A percentile compares a stretch with the other conserved stretches of the same genome.
Conservation (phyloP, 2,113 vertebrate genomes). For the Synchiropus splendidus region DNA sequence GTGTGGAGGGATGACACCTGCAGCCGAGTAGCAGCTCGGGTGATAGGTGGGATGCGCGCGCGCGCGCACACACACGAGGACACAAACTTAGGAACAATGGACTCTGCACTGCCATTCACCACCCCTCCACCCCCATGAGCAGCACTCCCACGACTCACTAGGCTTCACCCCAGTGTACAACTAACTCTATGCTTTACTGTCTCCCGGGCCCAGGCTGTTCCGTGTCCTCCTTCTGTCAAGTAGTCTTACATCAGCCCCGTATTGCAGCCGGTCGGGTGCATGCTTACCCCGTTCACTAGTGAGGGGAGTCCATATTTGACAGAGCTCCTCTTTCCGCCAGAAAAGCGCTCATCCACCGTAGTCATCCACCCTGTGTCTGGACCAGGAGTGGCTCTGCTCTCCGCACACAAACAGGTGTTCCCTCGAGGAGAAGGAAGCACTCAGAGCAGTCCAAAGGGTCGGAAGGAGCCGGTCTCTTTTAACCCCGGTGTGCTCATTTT, state of each 20-base stretch:
- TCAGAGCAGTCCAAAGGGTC: not conserved
- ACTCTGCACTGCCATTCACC: slow-evolving; percentile 5
- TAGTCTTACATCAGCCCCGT: too few relatives aligned
- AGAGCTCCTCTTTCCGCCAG: slow-evolving; percentile 29
- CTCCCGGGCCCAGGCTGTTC: too few relatives aligned
- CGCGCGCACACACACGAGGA: slow-evolving; percentile 11
- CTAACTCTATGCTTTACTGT: too few relatives aligned
- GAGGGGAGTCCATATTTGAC: slow-evolving; percentile 50
- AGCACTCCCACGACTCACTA: too few relatives aligned
- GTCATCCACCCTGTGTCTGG: slow-evolving; percentile 38
- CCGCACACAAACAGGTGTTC: slow-evolving; percentile 7
- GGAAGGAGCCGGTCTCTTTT: too few relatives aligned
- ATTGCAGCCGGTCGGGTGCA: too few relatives aligned
- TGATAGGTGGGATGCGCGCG: slow-evolving; percentile 20
- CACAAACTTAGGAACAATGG: slow-evolving; percentile 35
- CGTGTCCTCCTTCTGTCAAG: too few relatives aligned
- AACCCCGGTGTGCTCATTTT: too few relatives aligned
- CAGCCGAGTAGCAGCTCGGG: slow-evolving; percentile 34
- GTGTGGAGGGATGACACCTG: slow-evolving; percentile 7
- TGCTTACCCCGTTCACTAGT: slow-evolving; percentile 50
- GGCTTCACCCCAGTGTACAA: too few relatives aligned
- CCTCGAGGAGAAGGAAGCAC: not conserved
- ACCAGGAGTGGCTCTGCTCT: slow-evolving; percentile 7
- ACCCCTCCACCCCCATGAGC: not conserved
- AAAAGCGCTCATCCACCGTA: slow-evolving; percentile 39